Percentiles rank a stretch among this genome's conserved stretches.
Conservation (phyloP, 37 sponge, comb jelly and placozoan genomes). For the Dysidea cf. avara region DNA sequence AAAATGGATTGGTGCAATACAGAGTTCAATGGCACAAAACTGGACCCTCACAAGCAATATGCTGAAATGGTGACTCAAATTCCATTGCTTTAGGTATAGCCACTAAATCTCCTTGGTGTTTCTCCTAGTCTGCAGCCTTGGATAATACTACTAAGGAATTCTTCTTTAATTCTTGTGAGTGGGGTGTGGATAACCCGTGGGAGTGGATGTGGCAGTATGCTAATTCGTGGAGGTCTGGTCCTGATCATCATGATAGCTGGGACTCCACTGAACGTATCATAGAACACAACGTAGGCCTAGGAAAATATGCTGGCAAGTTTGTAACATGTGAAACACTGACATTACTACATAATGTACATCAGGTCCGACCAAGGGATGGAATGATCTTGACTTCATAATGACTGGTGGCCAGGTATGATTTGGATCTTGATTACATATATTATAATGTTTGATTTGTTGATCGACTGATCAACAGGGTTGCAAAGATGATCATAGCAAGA, state of each 20-base stretch:
- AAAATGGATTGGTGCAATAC: conserved; percentile 93
- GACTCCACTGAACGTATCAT: conserved; percentile 72
- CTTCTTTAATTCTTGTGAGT: conserved; percentile 84
- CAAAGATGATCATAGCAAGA: conserved; percentile 2
- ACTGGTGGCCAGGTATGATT: conserved; percentile 84
- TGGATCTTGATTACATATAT: no score
- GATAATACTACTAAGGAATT: conserved; percentile 72
- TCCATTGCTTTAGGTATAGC: background rate
- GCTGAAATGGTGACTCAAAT: conserved; percentile 62
- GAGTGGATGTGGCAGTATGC: conserved; percentile 79
- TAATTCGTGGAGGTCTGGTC: conserved; percentile 86
- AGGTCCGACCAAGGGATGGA: conserved; percentile 84
- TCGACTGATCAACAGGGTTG: conserved; percentile 46
- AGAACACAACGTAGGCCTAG: conserved; percentile 60
- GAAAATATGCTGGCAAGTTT: conserved; percentile 65
- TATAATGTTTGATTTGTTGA: background rate
- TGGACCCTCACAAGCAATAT: conserved; percentile 76
- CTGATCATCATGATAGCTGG: conserved; percentile 83
- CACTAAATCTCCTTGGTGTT: background rate
- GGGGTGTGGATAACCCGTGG: conserved; percentile 85
- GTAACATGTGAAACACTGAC: no score
- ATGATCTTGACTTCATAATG: conserved; percentile 91
- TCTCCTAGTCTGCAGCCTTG: conserved; percentile 66
- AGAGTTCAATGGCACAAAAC: conserved; percentile 67
- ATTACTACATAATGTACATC: background rate